Conservation (phyloP, 2,113 vertebrate genomes). For the Coturnix japonica region DNA sequence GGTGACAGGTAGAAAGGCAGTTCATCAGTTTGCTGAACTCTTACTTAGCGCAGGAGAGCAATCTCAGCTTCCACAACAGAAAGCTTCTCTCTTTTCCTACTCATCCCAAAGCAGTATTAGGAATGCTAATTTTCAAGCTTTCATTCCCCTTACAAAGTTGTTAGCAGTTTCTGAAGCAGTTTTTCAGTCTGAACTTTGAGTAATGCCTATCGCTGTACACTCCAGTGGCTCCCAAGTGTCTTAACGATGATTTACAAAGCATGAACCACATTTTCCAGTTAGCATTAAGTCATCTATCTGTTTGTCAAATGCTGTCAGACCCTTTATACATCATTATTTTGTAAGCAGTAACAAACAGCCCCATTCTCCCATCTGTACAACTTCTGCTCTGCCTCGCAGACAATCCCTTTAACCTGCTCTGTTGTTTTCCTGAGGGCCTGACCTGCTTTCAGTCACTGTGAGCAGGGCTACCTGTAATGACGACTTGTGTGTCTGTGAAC, state of each 20-base stretch:
- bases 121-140: not conserved
- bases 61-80: not conserved
- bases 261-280: not conserved
- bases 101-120: not conserved
- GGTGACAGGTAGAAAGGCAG: not conserved
- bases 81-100: not conserved
- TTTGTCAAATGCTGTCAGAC: not conserved
- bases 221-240: not conserved
- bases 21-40: not conserved
- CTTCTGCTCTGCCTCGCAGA: not conserved
- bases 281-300: not conserved
- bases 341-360: not conserved
- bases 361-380: not conserved
- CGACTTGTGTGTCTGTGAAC: accelerated
- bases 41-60: not conserved
- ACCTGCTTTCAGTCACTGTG: not conserved
- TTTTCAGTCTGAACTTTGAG: not conserved
- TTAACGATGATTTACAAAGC: not conserved
- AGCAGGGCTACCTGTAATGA: not conserved
- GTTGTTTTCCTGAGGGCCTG: not conserved
- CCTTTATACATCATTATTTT: not conserved
- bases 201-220: not conserved
- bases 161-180: not conserved
- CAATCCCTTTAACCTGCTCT: not conserved
- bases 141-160: not conserved